Evolutionary conservation across 2,113 vertebrate genomes (phyloP).

Genomic region (Gobiocypris rarus): DNA sequence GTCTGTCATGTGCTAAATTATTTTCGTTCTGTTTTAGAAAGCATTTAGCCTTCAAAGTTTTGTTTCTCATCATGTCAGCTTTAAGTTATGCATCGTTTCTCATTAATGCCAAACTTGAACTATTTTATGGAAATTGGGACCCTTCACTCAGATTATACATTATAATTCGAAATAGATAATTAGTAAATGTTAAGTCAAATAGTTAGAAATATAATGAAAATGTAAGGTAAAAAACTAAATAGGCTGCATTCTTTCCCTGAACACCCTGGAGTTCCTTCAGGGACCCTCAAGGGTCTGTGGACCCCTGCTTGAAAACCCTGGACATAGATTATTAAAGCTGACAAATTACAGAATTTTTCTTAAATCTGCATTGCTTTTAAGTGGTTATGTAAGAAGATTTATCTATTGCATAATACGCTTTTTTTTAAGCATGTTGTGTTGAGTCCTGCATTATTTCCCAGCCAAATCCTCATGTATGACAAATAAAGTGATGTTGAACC

Average conservation of each 20-base stretch:
- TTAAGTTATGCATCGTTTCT: not conserved
- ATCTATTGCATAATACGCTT: conserved; percentile 29
- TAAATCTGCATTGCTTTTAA: not conserved
- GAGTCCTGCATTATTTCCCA: not conserved
- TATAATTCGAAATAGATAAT: not conserved
- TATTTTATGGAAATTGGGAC: not conserved
- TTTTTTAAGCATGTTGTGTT: not conserved
- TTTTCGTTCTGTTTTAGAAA: not conserved
- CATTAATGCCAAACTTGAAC: not conserved
- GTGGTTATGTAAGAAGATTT: conserved; percentile 27
- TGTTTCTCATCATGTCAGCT: not conserved
- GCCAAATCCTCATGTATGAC: not conserved
- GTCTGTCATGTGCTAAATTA: not conserved
- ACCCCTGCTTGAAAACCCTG: not conserved
- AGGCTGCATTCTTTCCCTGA: not conserved
- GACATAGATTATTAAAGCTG: not conserved
- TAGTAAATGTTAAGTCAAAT: not conserved
- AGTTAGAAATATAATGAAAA: not conserved
- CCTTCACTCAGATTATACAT: not conserved
- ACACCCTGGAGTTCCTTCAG: conserved; percentile 1
- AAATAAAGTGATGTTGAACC: not conserved
- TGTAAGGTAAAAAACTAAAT: no score
- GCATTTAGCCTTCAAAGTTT: not conserved
- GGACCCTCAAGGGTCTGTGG: not conserved
- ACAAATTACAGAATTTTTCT: no score